phyloP scores from a whole-genome alignment of 1,140 invertebrate genomes.

The Drosophila athabasca region DNA sequence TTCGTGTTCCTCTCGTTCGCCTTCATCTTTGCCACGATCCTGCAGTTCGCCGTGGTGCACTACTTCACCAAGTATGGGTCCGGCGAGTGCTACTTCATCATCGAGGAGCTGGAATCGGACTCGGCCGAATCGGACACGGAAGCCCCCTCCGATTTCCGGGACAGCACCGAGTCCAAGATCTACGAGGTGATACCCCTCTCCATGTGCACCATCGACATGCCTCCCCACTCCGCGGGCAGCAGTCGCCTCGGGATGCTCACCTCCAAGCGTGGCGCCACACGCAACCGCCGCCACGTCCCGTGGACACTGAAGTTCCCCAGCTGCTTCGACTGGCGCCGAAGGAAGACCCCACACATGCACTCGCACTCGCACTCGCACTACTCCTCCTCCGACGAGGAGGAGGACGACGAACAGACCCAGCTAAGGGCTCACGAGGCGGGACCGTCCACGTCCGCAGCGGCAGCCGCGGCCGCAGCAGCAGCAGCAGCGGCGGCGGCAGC shows the following conservation, averaged over 20 bases:
- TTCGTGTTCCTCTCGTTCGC: conserved; percentile 94
- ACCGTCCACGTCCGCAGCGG: conserved; percentile 61
- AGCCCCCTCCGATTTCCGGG: conserved; percentile 56
- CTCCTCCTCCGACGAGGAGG: conserved; percentile 64
- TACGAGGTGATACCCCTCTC: conserved; percentile 80
- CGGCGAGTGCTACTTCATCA: conserved; percentile 92
- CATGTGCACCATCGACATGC: conserved; percentile 77
- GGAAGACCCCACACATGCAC: conserved; percentile 19
- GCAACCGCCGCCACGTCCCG: conserved; percentile 59
- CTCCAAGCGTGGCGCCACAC: conserved; percentile 44
- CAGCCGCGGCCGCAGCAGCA: conserved; percentile 23
- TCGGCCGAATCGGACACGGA: conserved; percentile 84
- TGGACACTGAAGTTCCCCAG: conserved; percentile 39
- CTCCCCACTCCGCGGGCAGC: conserved; percentile 34
- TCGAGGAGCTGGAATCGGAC: conserved; percentile 86
- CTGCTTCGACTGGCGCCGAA: conserved; percentile 61
- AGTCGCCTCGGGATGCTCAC: conserved; percentile 56
- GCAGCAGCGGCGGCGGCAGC: conserved; percentile 39
- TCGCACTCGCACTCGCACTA: too few relatives aligned
- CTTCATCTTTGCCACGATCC: conserved; percentile 94
- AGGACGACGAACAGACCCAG: conserved; percentile 76
- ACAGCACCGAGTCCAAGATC: conserved; percentile 74
- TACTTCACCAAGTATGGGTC: conserved; percentile 95
- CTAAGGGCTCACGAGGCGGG: conserved; percentile 50
- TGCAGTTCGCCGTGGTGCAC: conserved; percentile 94